phyloP scores from a whole-genome alignment of 2,797 vertebrate species.

The Rachycentron canadum region DNA sequence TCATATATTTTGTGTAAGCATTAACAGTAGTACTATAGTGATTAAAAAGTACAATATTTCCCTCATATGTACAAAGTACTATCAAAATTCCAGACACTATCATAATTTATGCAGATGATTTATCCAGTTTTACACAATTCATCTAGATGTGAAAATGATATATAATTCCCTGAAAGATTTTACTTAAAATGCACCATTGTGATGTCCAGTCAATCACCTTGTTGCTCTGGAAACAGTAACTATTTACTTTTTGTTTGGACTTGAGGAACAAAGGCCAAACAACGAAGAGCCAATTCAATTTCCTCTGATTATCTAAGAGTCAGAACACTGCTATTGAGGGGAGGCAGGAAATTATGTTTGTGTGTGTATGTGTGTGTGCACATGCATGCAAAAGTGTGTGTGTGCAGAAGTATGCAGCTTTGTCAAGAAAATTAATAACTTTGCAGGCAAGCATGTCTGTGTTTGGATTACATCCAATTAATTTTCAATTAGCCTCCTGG shows the following conservation, averaged over 20 bases:
- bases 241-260: slow-evolving; percentile 30
- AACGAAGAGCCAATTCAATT: slow-evolving; percentile 57
- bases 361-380: slow-evolving; percentile 5
- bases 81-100: neutral
- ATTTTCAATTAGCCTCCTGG: slow-evolving; percentile 43
- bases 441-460: slow-evolving; percentile 8
- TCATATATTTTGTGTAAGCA: neutral
- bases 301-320: slow-evolving; percentile 57
- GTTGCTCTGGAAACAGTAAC: slow-evolving; percentile 47
- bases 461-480: slow-evolving; percentile 54
- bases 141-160: neutral
- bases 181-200: neutral
- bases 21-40: too few species aligned
- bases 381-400: neutral
- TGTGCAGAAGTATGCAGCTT: neutral
- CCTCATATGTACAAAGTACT: neutral
- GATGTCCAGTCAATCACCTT: slow-evolving; percentile 6
- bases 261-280: slow-evolving; percentile 21
- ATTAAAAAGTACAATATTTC: neutral
- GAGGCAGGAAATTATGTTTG: slow-evolving; percentile 49
- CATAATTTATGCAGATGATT: neutral
- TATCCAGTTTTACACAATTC: neutral
- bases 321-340: slow-evolving; percentile 44
- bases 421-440: slow-evolving; percentile 35
- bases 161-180: neutral